A percentile compares a stretch with the other conserved stretches of the same genome.
These are phyloP conservation scores for Drosophila subobscura DNA, from an alignment of 1,140 invertebrate genomes.

Conservation along the genomic window DNA sequence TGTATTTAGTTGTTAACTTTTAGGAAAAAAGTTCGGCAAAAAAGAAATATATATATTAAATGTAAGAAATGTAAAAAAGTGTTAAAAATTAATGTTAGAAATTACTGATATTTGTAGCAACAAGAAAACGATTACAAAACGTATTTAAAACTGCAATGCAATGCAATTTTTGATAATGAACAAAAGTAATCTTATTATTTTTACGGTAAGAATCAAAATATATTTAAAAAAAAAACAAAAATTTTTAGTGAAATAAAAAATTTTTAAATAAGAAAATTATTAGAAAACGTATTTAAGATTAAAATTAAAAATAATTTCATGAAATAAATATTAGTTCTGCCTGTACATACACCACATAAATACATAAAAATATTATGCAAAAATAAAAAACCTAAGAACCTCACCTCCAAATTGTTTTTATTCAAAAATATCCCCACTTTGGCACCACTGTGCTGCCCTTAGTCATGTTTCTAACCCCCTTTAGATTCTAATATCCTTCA, in stretches of 20 bases:
- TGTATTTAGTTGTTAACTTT: background rate
- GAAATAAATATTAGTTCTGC: no score
- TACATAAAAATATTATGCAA: background rate
- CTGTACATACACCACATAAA: no score
- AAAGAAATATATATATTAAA: background rate
- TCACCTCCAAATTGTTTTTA: background rate
- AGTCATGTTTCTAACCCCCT: constrained; percentile 49
- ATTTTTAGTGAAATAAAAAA: background rate
- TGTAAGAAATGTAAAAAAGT: background rate
- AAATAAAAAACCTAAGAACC: background rate
- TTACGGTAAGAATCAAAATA: no score
- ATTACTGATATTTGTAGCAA: no score
- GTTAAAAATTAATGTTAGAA: background rate
- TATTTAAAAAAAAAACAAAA: background rate
- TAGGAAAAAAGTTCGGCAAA: no score
- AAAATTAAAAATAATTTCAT: background rate
- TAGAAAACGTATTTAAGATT: no score
- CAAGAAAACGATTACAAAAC: no score
- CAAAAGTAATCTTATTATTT: no score
- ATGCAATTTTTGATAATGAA: no score
- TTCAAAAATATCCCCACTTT: background rate
- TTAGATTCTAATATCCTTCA: constrained; percentile 64
- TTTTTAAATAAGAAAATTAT: background rate
- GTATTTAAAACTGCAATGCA: no score
- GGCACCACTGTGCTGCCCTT: constrained; percentile 13